Conservation (phyloP, 1,140 invertebrate genomes). For the Orchesella cincta region DNA sequence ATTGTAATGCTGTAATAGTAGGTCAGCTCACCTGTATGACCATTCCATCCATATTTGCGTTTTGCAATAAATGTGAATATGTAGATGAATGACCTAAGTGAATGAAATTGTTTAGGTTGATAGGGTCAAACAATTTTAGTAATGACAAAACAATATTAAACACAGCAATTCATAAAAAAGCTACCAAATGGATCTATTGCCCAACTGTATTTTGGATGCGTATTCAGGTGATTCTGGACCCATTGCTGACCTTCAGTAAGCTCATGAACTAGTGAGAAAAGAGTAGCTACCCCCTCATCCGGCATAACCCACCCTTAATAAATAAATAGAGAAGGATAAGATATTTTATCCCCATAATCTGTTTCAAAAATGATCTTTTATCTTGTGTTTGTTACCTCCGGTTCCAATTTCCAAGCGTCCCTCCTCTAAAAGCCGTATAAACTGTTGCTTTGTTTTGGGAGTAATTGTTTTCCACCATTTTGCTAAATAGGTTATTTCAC, state of each 20-base stretch:
- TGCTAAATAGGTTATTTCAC: constrained; percentile 90
- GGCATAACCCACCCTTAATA: constrained; percentile 13
- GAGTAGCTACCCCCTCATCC: neutral
- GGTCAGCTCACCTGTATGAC: neutral
- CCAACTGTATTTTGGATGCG: neutral
- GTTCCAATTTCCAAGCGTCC: neutral
- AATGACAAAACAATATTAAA: no score
- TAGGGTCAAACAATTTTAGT: no score
- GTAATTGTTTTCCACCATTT: constrained; percentile 79
- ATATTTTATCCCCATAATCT: no score
- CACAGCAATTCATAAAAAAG: no score
- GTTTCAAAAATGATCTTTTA: no score
- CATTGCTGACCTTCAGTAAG: constrained; percentile 17
- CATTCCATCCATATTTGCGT: neutral
- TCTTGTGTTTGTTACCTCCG: no score
- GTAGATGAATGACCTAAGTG: constrained; percentile 12
- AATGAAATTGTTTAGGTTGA: no score
- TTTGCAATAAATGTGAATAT: neutral
- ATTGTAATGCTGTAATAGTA: no score
- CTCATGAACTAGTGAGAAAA: neutral
- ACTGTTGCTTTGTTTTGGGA: neutral
- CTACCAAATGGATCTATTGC: constrained; percentile 27
- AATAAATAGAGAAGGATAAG: no score
- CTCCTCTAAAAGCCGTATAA: neutral
- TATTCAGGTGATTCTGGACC: neutral